A percentile compares a stretch with the other conserved stretches of the same genome.
These are phyloP conservation scores for Solea solea DNA, from an alignment of 2,113 vertebrate species.

Conservation along the genomic window DNA sequence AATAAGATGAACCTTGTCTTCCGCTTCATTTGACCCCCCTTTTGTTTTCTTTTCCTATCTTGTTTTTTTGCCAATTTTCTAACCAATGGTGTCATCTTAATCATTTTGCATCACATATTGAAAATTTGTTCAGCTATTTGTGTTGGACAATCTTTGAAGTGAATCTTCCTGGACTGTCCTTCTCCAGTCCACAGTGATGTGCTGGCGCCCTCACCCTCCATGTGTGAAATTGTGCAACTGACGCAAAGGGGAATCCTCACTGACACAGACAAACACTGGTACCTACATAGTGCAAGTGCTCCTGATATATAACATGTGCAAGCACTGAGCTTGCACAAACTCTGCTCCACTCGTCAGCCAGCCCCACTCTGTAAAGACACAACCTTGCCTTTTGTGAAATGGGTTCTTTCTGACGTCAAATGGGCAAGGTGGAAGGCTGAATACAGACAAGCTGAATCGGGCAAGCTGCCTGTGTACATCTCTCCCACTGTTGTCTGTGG, in stretches of 20 bases:
- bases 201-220: slow-evolving; percentile 31
- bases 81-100: not conserved
- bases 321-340: slow-evolving; percentile 58
- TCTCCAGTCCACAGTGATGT: slow-evolving; percentile 21
- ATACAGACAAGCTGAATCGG: slow-evolving; percentile 70
- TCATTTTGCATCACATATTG: not conserved
- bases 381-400: slow-evolving; percentile 65
- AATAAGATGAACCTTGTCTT: slow-evolving; percentile 68
- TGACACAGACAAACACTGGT: slow-evolving; percentile 60
- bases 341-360: slow-evolving; percentile 34
- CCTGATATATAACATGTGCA: slow-evolving; percentile 63
- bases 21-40: slow-evolving; percentile 20
- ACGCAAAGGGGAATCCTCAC: slow-evolving; percentile 79
- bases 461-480: slow-evolving; percentile 48
- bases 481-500: slow-evolving; percentile 61
- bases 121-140: not conserved
- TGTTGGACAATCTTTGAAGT: not conserved
- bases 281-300: slow-evolving; percentile 31
- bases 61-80: not conserved
- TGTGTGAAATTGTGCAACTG: slow-evolving; percentile 57
- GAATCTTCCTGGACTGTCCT: slow-evolving; percentile 8
- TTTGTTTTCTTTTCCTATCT: not conserved
- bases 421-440: slow-evolving; percentile 51
- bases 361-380: slow-evolving; percentile 42
- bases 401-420: slow-evolving; percentile 72